phyloP scores from a whole-genome alignment of 2,888 invertebrate species.

The Drosophila affinis region DNA sequence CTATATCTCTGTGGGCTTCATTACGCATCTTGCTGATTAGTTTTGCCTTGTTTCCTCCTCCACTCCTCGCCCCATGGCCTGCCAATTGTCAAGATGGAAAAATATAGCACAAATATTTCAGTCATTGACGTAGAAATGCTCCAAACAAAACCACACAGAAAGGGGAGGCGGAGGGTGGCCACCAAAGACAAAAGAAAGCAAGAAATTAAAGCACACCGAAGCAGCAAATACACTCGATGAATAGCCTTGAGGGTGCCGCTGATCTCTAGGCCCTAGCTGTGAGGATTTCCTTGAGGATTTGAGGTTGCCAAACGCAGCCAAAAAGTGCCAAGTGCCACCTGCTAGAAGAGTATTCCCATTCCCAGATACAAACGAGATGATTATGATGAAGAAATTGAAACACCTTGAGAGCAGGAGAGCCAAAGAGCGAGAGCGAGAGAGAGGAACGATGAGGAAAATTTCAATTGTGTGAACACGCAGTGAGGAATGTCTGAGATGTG shows the following conservation, averaged over 20 bases:
- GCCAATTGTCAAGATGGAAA: conserved; percentile 67
- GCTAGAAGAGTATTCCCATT: not conserved
- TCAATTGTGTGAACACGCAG: conserved; percentile 54
- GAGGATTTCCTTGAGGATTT: too few species aligned
- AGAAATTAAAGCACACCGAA: not conserved
- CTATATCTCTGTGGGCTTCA: conserved; percentile 18
- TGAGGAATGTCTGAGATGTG: conserved; percentile 10
- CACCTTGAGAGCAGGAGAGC: conserved; percentile 51
- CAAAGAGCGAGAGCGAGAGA: not conserved
- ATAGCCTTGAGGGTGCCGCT: too few species aligned
- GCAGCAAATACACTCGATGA: conserved; percentile 28
- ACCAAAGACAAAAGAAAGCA: conserved; percentile 3
- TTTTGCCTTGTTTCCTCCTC: conserved; percentile 26
- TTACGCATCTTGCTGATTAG: conserved; percentile 46
- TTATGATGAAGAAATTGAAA: conserved; percentile 45
- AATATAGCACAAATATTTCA: conserved; percentile 66
- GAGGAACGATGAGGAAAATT: conserved; percentile 32
- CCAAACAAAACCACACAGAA: conserved; percentile 8
- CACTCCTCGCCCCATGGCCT: conserved; percentile 18
- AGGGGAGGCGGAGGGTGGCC: not conserved
- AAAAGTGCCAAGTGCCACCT: not conserved
- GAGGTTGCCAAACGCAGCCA: not conserved
- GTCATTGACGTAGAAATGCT: conserved; percentile 66
- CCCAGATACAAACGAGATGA: conserved; percentile 13
- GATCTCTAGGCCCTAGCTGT: too few species aligned